Evolutionary conservation across 2,797 vertebrate species (phyloP).

Genomic region (Acestrorhynchus altus): DNA sequence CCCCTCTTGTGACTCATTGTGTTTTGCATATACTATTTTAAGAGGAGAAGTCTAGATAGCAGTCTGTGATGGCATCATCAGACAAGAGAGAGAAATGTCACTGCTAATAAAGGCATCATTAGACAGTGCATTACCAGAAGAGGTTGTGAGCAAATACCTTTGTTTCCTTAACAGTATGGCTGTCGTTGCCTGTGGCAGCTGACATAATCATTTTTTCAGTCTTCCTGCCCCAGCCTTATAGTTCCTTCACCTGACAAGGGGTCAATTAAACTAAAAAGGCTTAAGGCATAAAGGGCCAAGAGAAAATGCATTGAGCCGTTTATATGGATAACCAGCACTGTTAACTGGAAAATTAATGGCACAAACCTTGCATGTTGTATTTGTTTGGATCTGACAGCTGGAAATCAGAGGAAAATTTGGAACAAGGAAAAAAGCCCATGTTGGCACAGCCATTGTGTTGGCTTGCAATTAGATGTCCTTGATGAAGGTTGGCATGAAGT

Average conservation of each 20-base stretch:
- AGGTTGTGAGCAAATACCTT: constrained; percentile 4
- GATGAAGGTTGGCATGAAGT: not conserved
- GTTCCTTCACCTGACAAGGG: constrained; percentile 3
- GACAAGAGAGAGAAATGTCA: not conserved
- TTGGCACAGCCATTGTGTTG: not conserved
- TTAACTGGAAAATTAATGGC: not conserved
- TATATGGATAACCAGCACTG: not conserved
- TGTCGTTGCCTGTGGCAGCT: not conserved
- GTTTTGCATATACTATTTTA: not conserved
- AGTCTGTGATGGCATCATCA: not conserved
- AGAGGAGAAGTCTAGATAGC: not conserved
- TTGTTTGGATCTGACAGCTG: not conserved
- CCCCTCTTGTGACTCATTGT: not conserved
- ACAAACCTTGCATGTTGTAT: not conserved
- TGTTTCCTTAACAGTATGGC: not conserved
- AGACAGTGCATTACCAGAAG: not conserved
- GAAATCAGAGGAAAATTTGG: constrained; percentile 3
- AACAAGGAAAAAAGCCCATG: not conserved
- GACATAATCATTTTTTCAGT: not conserved
- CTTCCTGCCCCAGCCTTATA: not conserved
- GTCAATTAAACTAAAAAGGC: constrained; percentile 1
- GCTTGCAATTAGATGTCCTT: not conserved
- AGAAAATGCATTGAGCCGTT: not conserved
- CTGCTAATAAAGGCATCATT: not conserved
- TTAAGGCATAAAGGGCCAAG: not conserved